Percentiles rank a stretch among this genome's conserved stretches.
Evolutionary conservation across 1,140 invertebrate genomes (phyloP).

Genomic region (Halictus rubicundus): DNA sequence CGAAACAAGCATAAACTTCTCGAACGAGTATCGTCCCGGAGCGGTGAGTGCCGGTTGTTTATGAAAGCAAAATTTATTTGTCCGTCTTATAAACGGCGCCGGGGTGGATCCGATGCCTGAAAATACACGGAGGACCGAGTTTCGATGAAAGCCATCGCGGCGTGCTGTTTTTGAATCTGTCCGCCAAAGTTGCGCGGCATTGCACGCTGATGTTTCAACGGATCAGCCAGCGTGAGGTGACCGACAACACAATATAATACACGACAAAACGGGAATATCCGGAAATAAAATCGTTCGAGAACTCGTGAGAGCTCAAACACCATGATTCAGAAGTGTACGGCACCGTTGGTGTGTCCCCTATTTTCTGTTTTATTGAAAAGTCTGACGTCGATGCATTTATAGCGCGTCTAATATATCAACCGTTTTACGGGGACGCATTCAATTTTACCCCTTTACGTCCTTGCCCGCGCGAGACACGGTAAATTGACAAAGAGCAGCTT

Average conservation of each 20-base stretch:
- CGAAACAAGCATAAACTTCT: no score
- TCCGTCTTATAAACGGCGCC: not conserved
- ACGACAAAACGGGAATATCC: not conserved
- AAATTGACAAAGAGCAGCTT: no score
- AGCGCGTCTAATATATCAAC: no score
- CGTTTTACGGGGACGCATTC: no score
- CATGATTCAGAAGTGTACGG: no score
- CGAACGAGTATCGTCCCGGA: no score
- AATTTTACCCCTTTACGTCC: no score
- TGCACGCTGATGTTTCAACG: not conserved
- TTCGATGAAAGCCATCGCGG: not conserved
- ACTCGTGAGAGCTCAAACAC: no score
- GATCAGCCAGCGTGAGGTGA: not conserved
- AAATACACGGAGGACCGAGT: not conserved
- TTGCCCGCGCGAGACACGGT: no score
- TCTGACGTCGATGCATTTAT: no score
- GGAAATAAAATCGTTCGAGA: not conserved
- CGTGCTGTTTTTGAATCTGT: not conserved
- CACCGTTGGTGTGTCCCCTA: no score
- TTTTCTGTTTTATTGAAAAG: no score
- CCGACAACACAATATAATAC: not conserved
- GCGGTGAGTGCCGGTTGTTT: not conserved
- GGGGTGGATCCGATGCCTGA: not conserved
- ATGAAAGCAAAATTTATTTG: slow-evolving; percentile 1
- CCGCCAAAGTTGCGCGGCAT: not conserved